Base-by-base conservation (phyloP, 2,113 vertebrate genomes). In the Lasiurus cinereus region DNA sequence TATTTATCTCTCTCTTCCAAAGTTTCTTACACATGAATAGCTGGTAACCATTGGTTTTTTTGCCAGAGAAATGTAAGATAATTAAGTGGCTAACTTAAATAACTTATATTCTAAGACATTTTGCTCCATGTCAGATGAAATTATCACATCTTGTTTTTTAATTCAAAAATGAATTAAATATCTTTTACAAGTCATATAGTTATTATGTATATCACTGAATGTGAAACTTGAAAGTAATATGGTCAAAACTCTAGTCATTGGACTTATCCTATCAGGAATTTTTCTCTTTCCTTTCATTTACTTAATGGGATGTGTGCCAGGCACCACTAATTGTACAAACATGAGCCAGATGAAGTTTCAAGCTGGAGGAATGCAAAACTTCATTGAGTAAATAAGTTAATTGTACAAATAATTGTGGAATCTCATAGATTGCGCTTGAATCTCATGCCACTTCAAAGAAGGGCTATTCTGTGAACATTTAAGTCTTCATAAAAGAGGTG, bases 121-220 rank as follows among this genome's bases (percentile, higher is more conserved):
- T 80, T 76, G 16, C 3, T 94, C 15, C 8, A 11, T 88, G 16
- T 43, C n/a, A 46, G 10, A 3, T 7, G 18, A 93, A 79, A 66
- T 76, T 66, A 73, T 16, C 29, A 73, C 59, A 83, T 48, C 67
- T 39, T 93, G 1, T 39, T 93, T 90, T 85, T 89, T 73, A 52
- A 29, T 90, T 96, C 84, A 94, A 72, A 72, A 94, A 87, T 16
- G 9, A 93, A 10, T 84, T 48, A 96, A 96, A 96, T 73, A 12
- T 8, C 18, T 8, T 66, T 95, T 91, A 83, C 79, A 88, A 97
- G 62, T 96, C 43, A 0, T 12, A 91, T 43, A 77, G 76, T 91
- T 95, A 74, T 67, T 90, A 22, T 76, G 4, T 24, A 43, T 36
- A 29, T 87, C 78, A 36, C n/a, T 82, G 67, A 77, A 31, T 8